Conservation (phyloP, 2,888 invertebrate species). For the Torymus texanus region DNA sequence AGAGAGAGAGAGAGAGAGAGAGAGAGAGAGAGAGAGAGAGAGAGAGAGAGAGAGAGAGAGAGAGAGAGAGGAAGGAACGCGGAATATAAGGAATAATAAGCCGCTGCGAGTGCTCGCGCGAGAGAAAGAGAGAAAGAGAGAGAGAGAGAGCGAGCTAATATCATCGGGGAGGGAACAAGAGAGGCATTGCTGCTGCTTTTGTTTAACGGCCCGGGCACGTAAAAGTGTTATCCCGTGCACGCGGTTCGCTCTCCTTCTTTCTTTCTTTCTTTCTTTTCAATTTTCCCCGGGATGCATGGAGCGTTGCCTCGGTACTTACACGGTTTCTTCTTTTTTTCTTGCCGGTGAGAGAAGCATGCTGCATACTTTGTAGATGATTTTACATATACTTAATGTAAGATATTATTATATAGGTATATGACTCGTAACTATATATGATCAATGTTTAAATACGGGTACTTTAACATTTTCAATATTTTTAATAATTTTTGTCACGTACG, state of each 20-base stretch:
- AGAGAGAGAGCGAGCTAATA: conserved; percentile 42
- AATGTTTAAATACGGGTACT: no score
- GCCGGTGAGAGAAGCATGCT: no score
- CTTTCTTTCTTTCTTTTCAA: conserved; percentile 43
- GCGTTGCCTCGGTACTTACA: conserved; percentile 27
- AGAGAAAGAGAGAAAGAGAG: conserved; percentile 53
- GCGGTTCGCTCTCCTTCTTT: conserved; percentile 1
- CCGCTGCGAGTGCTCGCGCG: conserved; percentile 10
- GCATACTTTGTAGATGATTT: no score
- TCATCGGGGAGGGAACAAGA: conserved; percentile 21
- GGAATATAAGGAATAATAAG: conserved; percentile 53
- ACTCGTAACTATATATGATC: no score
- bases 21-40: conserved; percentile 10
- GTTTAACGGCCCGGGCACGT: conserved; percentile 53
- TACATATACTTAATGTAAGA: no score
- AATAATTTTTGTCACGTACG: no score
- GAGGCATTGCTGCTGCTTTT: conserved; percentile 43
- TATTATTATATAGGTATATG: no score
- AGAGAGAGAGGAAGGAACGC: conserved; percentile 43
- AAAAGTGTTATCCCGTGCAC: conserved; percentile 29
- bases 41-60: conserved; percentile 16
- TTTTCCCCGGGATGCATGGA: conserved; percentile 36
- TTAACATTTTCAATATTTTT: no score
- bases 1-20: conserved; percentile 27
- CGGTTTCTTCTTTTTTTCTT: background rate